Percentiles rank a stretch among this genome's conserved stretches.
phyloP scores from a whole-genome alignment of 92 coral and sea anemone genomes.

The Meandrina meandrites region DNA sequence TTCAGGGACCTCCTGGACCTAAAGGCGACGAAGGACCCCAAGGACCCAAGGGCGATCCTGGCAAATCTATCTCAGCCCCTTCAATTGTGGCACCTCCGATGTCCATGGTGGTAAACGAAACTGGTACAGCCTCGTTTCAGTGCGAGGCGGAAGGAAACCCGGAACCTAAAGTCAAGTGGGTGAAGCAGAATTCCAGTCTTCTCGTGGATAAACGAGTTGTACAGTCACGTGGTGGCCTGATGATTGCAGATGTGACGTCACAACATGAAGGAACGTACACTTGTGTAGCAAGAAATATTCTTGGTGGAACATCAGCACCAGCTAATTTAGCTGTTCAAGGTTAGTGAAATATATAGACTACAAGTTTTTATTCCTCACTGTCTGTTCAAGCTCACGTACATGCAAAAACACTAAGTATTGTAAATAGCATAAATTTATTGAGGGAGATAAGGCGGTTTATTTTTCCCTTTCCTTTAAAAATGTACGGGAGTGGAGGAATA shows the following conservation, averaged over 20 bases:
- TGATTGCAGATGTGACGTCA: constrained; percentile 48
- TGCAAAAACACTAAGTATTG: too few relatives aligned
- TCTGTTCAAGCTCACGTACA: too few relatives aligned
- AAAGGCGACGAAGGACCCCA: constrained; percentile 56
- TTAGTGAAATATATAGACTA: too few relatives aligned
- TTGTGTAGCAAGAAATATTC: constrained; percentile 47
- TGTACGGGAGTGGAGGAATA: too few relatives aligned
- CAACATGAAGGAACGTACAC: constrained; percentile 55
- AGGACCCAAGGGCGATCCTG: constrained; percentile 73
- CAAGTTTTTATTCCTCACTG: too few relatives aligned
- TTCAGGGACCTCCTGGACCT: constrained; percentile 60
- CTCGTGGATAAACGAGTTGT: constrained; percentile 10
- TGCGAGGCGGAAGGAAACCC: constrained; percentile 73
- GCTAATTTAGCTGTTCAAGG: constrained; percentile 49
- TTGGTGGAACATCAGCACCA: constrained; percentile 22
- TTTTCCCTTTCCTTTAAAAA: too few relatives aligned
- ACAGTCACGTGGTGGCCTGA: constrained; percentile 43
- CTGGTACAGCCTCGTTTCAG: constrained; percentile 55
- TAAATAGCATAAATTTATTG: too few relatives aligned
- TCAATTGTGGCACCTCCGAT: constrained; percentile 32
- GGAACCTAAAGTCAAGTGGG: constrained; percentile 51
- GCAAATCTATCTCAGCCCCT: constrained; percentile 36
- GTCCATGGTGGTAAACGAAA: constrained; percentile 51
- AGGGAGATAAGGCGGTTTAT: too few relatives aligned
- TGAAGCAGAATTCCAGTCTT: constrained; percentile 8